Percentiles rank a stretch among this genome's conserved stretches.
phyloP scores from a whole-genome alignment of 35 echinoderm and acorn worm genomes.

The Apostichopus parvimensis region DNA sequence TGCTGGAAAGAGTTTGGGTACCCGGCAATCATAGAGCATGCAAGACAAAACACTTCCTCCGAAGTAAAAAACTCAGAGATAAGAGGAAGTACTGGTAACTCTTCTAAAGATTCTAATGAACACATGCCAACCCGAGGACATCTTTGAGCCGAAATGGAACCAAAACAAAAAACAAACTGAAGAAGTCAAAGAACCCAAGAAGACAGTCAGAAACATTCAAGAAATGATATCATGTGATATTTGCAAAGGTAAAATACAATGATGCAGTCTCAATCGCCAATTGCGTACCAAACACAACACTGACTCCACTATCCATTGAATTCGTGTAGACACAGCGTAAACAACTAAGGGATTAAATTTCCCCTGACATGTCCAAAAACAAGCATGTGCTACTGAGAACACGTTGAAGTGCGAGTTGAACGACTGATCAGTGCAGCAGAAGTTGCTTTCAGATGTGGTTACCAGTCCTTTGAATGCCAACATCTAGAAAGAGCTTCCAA shows the following conservation, averaged over 20 bases:
- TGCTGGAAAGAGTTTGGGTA: conserved; percentile 24
- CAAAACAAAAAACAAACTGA: neutral
- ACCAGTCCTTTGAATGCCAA: neutral
- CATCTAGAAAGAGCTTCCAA: neutral
- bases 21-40: neutral
- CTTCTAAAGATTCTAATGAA: neutral
- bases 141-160: neutral
- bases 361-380: conserved; percentile 22
- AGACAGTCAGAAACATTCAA: neutral
- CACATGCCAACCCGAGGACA: neutral
- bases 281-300: neutral
- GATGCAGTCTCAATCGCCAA: neutral
- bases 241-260: neutral
- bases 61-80: neutral
- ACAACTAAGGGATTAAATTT: conserved; percentile 16
- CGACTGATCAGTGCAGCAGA: neutral
- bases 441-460: neutral
- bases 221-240: neutral
- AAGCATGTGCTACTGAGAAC: neutral
- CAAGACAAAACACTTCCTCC: neutral
- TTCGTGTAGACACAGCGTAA: neutral
- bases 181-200: neutral
- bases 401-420: neutral
- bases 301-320: neutral
- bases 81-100: neutral